Evolutionary conservation across 37 sponge, comb jelly and placozoan species (phyloP).

Genomic region (Mnemiopsis leidyi): DNA sequence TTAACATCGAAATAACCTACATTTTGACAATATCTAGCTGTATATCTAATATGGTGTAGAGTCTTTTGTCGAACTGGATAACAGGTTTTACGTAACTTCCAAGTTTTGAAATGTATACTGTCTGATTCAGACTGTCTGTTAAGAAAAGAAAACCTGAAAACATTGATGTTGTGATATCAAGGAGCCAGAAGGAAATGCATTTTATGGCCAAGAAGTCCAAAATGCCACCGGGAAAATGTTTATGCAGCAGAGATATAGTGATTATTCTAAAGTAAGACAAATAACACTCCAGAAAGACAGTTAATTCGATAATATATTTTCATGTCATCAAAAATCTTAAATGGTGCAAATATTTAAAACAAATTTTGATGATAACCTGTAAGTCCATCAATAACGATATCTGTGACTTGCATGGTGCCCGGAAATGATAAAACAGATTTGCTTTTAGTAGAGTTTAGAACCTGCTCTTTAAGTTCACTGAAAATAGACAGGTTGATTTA

Average conservation of each 20-base stretch:
- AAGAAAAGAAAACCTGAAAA: conserved; percentile 21
- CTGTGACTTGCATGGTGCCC: not conserved
- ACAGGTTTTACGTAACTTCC: not conserved
- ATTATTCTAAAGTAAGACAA: too few relatives aligned
- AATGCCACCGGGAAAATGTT: too few relatives aligned
- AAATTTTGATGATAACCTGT: too few relatives aligned
- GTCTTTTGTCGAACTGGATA: not conserved
- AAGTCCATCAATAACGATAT: not conserved
- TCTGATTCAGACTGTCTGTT: not conserved
- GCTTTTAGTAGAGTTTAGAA: not conserved
- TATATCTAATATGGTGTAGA: not conserved
- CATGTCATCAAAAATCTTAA: too few relatives aligned
- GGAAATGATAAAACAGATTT: not conserved
- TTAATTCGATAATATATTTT: too few relatives aligned
- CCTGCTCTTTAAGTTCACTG: not conserved
- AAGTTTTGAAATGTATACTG: not conserved
- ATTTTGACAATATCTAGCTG: not conserved
- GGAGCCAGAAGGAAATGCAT: too few relatives aligned
- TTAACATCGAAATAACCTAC: not conserved
- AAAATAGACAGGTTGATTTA: not conserved
- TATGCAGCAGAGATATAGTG: too few relatives aligned
- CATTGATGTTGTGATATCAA: too few relatives aligned
- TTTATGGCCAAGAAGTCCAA: too few relatives aligned
- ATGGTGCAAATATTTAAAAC: too few relatives aligned
- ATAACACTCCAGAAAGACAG: too few relatives aligned